Evolutionary conservation across 2,113 vertebrate genomes (phyloP), one percentile per base, ranked within the genome.

Genomic region (Chloropsis cyanopogon): DNA sequence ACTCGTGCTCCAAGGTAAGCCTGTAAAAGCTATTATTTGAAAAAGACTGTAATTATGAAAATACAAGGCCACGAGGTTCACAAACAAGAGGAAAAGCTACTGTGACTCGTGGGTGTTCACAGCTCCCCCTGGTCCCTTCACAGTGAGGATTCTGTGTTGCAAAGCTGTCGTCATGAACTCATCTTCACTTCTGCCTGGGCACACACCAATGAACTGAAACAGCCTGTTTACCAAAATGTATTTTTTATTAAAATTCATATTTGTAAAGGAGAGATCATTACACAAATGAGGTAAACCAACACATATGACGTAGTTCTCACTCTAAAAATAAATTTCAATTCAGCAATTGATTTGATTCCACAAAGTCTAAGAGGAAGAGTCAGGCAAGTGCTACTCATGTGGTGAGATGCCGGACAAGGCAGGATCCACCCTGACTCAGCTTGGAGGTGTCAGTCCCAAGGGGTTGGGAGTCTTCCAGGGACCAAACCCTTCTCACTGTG

Each of bases 271-370:
- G 70, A 91, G 65, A 73, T 87, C 83, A 50, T 95, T 95, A 95
- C 92, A 96, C 76, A 93, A 96, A 92, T 88, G 94, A 97, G 93
- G 96, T 97, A 96, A 96, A 95, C 92, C 85, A 86, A 95, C 80
- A 88, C n/a, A 37, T 59, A 46, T 7, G 57, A 90, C 90, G 54
- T 26, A 44, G 31, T 90, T 78, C 54, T 93, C 56, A 80, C 79
- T 94, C 88, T 56, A 95, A 97, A 96, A 96, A 96, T 92, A 96
- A 86, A 86, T 81, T 39, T 88, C 60, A 81, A 1, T 64, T 82
- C 85, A 90, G 82, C 82, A 73, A 93, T 80, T 71, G 59, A 83
- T 94, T 93, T 64, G 69, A 92, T 92, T 95, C 76, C 76, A 73
- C 5, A 0, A 47, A 77, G 85, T 94, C 86, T 49, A 39, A 81